Base-by-base conservation (phyloP, 2,797 vertebrate genomes). In the Peromyscus nudipes region DNA sequence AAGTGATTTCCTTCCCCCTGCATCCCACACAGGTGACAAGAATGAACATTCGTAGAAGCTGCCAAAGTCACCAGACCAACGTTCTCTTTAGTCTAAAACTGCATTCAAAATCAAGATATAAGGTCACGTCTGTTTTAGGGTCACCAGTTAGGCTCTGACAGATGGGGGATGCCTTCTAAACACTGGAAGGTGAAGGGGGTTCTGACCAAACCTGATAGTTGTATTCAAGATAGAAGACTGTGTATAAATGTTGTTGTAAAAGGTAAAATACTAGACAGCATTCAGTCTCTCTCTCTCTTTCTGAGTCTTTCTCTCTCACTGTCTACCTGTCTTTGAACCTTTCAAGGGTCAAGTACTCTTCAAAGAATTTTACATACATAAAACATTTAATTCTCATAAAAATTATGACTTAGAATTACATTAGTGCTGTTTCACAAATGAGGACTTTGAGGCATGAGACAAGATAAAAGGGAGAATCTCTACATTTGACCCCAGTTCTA, bases 31-130 rank as follows among this genome's bases (percentile, higher is more conserved):
- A 64, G 29, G 23, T 71, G 27, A 96, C 9, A 79, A 49, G 40
- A 96, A 82, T 75, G 29, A 85, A 10, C 87, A 85, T 82, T 94
- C 90, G 6, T 19, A 67, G 80, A 89, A 77, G 34, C 12, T 40
- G 69, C 11, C 67, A 25, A n/a, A 82, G 75, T 4, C 8, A 91
- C 23, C 43, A 65, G 23, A n/a, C 77, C 23, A 84, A 71, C 46
- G 71, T 80, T 91, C 76, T 87, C 40, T 89, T 87, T 92, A 76
- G 34, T 86, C 34, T 69, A 87, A 90, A 37, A 43, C 14, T 94
- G 77, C 84, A 85, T 92, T 94, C 49, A 52, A 79, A 97, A 92
- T 65, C 64, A 94, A 82, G 67, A 88, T 67, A 8, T 8, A 84
- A 71, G 25, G 60, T 71, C 43, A 27, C 2, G 65, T n/a, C 21